Base-by-base conservation (phyloP, 2,797 vertebrate species). In the Morelia viridis region DNA sequence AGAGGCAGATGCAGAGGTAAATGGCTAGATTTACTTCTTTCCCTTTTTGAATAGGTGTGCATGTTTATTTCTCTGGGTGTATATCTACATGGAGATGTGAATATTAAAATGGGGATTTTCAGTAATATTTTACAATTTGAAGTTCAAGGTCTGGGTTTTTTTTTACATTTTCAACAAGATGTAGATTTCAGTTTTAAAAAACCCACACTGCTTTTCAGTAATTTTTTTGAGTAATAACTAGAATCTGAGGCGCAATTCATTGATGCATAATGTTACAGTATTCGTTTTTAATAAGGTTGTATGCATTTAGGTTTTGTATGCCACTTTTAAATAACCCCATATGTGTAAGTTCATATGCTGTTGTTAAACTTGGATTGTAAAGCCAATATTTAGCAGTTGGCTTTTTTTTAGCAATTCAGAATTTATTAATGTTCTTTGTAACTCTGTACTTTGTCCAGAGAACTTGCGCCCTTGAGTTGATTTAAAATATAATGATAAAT, bases 1-100 rank as follows among this genome's bases (percentile, higher is more conserved):
- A 56, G 98, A 98, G 97, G 97, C 97, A 93, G 97, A 96, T 12
- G 87, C 95, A 94, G 98, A 98, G 97, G 98, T 98, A 97, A 97
- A 96, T 94, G 85, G 57, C 65, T 35, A 8, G 87, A 89, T 94
- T 91, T 94, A 24, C 2, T 88, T 85, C 13, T 90, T 90, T 89
- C 2, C 4, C 12, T 0, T 94, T 91, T 88, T 60, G 46, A 28
- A 64, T 85, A 89, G 91, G 56, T 12, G 3, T 64, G n/a, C 76
- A 92, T 91, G 9, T 92, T 93, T 89, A 92, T 93, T 24, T 90
- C 15, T 86, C 56, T 87, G 1, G 58, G 50, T 53, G 50, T 53
- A 53, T 53, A n/a, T 35, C 46, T 46, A 46, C 41, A 46, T 46
- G 71, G 46, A 41, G 46, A 80, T 24, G 31, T 35, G 85, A 71